Evolutionary conservation across 2,113 vertebrate genomes (phyloP), one percentile per base, ranked within the genome.

Genomic region (Pollachius pollachius): DNA sequence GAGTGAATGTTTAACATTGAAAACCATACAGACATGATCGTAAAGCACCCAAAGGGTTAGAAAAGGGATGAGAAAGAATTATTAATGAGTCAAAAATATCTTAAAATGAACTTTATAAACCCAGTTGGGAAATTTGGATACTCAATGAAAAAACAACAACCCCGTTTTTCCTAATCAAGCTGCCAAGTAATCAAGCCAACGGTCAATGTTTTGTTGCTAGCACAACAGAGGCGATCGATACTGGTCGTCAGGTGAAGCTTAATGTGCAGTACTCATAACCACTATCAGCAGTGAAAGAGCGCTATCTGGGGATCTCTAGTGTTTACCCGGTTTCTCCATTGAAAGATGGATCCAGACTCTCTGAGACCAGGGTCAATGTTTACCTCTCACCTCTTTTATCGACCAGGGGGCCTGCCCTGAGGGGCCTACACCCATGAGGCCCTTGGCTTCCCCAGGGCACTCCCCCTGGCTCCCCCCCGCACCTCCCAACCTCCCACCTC

Each of bases 321-420:
- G 85, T 89, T 88, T 88, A 81, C 80, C 63, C 8, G 86, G 80
- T 85, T 81, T 73, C 76, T 82, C 74, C 68, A 68, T 80, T 81
- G 81, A 87, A 81, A 87, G 84, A 88, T 80, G 84, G 82, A 83
- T 75, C 64, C 73, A 82, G 75, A 83, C 73, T 81, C 81, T 78
- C 72, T 70, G 71, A 9, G 74, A 74, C 71, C 67, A 68, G 37
- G 70, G 85, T 86, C 83, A 85, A 75, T 90, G 84, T 90, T 90
- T 89, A 86, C 89, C 80, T 84, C 84, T 82, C 89, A 82, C 83
- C 83, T 88, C 70, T 73, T 85, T 90, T 89, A 90, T 90, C 87
- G 17, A 64, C 56, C 56, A 19, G 41, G 41, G 41, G 41, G 69
- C 78, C 77, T 83, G 70, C 68, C 12, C 80, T 71, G 68, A 70